Conservation (phyloP, 2,797 vertebrate genomes). For the Miichthys miiuy region DNA sequence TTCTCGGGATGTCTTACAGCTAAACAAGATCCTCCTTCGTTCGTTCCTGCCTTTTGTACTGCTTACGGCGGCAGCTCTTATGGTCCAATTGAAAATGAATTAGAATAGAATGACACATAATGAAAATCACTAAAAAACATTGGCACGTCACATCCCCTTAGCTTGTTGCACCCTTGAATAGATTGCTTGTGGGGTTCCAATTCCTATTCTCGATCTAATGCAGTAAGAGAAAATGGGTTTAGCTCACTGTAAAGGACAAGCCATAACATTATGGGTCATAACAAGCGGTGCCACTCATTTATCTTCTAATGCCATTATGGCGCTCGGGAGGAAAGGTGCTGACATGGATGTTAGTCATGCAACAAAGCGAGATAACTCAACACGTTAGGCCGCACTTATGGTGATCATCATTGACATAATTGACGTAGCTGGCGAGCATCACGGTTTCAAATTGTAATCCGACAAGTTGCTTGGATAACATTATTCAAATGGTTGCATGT, state of each 20-base stretch:
- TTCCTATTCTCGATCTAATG: constrained; percentile 71
- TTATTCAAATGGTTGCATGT: constrained; percentile 46
- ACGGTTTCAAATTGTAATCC: constrained; percentile 60
- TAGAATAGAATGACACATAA: constrained; percentile 86
- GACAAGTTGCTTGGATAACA: constrained; percentile 44
- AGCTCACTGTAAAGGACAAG: constrained; percentile 78
- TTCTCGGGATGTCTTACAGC: constrained; percentile 74
- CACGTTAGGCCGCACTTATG: constrained; percentile 45
- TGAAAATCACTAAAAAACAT: constrained; percentile 86
- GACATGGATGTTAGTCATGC: constrained; percentile 77
- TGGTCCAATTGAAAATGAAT: constrained; percentile 87
- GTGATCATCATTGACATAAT: constrained; percentile 69
- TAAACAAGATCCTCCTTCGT: constrained; percentile 79
- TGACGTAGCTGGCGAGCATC: constrained; percentile 57
- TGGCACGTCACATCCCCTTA: constrained; percentile 86
- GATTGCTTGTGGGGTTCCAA: constrained; percentile 84
- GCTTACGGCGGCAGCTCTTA: constrained; percentile 78
- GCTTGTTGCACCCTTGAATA: constrained; percentile 82
- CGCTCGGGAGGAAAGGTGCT: constrained; percentile 66
- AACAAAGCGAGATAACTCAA: constrained; percentile 64
- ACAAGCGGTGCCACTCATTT: constrained; percentile 80
- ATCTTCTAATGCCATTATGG: constrained; percentile 80
- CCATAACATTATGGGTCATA: constrained; percentile 78
- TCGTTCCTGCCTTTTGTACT: constrained; percentile 66
- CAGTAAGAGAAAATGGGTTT: constrained; percentile 76